phyloP scores from a whole-genome alignment of 2,888 invertebrate species.

The Syrphus vitripennis region DNA sequence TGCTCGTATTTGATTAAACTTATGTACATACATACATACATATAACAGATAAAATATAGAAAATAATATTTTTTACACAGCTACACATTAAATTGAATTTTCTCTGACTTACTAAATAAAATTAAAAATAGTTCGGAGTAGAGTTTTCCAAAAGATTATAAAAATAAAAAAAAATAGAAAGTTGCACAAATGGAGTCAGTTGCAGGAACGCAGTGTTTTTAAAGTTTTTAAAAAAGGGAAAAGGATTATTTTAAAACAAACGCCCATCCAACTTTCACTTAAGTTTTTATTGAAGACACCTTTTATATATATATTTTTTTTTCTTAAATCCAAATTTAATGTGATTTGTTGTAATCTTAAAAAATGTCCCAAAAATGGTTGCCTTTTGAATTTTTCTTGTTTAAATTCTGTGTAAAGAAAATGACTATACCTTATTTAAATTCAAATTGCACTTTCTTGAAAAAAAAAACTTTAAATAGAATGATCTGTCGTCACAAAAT shows the following conservation, averaged over 20 bases:
- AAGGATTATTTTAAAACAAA: neutral
- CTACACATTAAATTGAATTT: neutral
- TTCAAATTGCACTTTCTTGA: neutral
- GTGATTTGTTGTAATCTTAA: neutral
- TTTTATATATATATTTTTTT: neutral
- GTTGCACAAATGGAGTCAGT: neutral
- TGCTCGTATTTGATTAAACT: no score
- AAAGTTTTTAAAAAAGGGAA: neutral
- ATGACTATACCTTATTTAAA: neutral
- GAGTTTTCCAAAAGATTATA: neutral
- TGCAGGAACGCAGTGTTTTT: neutral
- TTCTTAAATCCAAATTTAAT: neutral
- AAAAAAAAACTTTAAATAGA: constrained; percentile 22
- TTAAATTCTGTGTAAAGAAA: neutral
- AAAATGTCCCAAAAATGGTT: neutral
- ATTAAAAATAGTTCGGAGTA: no score
- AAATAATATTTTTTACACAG: neutral
- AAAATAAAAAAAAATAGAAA: neutral
- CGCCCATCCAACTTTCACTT: neutral
- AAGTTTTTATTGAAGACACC: neutral
- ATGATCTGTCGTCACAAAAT: constrained; percentile 15
- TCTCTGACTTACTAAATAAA: neutral
- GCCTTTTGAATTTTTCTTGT: neutral
- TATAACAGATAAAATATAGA: neutral
- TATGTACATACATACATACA: no score